Base-by-base conservation (phyloP, 2,113 vertebrate genomes). In the Macquaria australasica region DNA sequence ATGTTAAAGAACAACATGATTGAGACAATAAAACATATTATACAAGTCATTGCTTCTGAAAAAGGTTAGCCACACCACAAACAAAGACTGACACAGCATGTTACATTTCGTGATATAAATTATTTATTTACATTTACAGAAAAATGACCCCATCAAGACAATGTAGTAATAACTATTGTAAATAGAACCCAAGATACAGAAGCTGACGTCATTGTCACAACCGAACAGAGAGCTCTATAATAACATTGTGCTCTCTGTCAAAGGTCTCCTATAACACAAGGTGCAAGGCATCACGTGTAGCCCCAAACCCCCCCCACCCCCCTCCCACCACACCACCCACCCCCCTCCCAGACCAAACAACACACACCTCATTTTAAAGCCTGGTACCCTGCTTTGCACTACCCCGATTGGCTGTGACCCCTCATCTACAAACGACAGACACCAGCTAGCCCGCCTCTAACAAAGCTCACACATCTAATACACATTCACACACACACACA, bases 101-200 rank as follows among this genome's bases (percentile, higher is more conserved):
- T 85, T 91, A 90, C 88, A 87, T 94, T 94, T 96, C 89, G 97
- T 98, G 98, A 99, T 99, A 99, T 99, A 99, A 99, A 99, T 99
- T 98, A 98, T 99, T 99, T 99, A 99, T 99, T 99, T 99, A 99
- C 98, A 99, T 99, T 94, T 98, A 99, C 98, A 99, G 98, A 99
- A 99, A 97, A 96, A 98, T 98, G 93, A 99, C 97, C 95, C 95
- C 96, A 98, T 98, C 98, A 97, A 99, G 97, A 99, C 98, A 99
- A 98, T 97, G 97, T 98, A 93, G 94, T 95, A 95, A 97, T 98
- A 96, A 98, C 98, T 99, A 98, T 97, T 98, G 97, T 97, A 99
- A 99, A 98, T 98, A 98, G 98, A 96, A 99, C 98, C 97, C 97
- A 97, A 93, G 88, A 93, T 92, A 93, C 90, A 93, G 92, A 90